Conservation (phyloP, 1,140 invertebrate genomes). For the Achroia grisella region DNA sequence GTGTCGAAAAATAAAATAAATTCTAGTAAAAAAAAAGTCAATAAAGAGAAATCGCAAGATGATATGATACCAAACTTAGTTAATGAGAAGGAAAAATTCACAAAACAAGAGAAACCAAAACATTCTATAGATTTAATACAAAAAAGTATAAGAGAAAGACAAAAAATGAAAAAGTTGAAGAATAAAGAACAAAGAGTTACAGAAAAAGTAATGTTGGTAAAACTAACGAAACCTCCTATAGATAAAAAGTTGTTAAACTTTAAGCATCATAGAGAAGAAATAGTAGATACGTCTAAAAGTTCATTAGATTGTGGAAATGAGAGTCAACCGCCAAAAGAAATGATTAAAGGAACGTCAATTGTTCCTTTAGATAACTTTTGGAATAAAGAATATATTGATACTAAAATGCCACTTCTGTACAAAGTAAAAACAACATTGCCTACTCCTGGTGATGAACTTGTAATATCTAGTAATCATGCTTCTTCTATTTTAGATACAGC, state of each 20-base stretch:
- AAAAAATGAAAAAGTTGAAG: not conserved
- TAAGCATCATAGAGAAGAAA: not conserved
- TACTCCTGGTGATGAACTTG: too few species aligned
- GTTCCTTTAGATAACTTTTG: conserved; percentile 4
- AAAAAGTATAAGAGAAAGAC: too few species aligned
- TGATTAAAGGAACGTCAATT: conserved; percentile 19
- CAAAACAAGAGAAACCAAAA: too few species aligned
- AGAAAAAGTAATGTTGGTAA: conserved; percentile 1
- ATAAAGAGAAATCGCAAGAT: too few species aligned
- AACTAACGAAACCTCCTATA: not conserved
- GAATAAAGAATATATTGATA: not conserved
- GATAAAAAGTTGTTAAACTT: not conserved
- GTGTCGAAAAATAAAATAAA: too few species aligned
- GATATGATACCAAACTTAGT: too few species aligned
- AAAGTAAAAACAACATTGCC: conserved; percentile 1
- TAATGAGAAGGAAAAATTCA: too few species aligned
- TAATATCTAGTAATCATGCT: too few species aligned
- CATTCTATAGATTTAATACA: too few species aligned
- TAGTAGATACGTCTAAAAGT: conserved; percentile 6
- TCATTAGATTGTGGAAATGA: conserved; percentile 14
- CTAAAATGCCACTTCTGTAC: conserved; percentile 11
- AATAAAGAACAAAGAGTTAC: not conserved
- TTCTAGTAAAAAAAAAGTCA: too few species aligned
- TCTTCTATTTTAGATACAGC: too few species aligned
- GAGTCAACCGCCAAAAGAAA: conserved; percentile 2